A percentile compares a stretch with the other conserved stretches of the same genome.
Evolutionary conservation across 2,113 vertebrate species (phyloP).

Genomic region (Neomonachus schauinslandi): DNA sequence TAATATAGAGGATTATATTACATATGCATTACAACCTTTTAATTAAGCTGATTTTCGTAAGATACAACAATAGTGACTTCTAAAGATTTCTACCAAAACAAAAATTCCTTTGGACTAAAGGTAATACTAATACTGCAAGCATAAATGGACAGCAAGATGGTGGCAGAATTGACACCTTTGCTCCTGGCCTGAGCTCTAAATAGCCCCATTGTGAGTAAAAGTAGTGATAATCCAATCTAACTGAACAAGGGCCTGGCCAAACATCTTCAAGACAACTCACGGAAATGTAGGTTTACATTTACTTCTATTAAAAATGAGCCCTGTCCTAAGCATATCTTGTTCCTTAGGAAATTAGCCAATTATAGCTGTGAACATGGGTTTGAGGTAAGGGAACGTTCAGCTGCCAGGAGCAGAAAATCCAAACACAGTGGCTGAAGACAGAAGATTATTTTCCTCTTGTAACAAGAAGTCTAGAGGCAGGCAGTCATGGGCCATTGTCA

Average conservation of each 20-base stretch:
- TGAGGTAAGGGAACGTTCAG: background rate
- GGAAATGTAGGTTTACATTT: background rate
- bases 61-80: background rate
- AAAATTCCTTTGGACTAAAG: background rate
- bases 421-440: background rate
- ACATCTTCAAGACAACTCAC: background rate
- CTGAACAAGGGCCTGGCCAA: background rate
- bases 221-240: background rate
- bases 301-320: background rate
- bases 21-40: background rate
- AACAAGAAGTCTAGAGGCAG: background rate
- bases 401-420: background rate
- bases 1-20: background rate
- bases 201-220: background rate
- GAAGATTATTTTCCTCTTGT: background rate
- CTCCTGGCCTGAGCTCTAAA: background rate
- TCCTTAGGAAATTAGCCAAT: background rate
- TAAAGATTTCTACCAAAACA: background rate
- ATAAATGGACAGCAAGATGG: background rate
- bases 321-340: background rate
- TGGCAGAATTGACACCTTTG: background rate
- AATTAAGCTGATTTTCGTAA: background rate
- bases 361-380: rapidly evolving
- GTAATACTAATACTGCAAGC: background rate
- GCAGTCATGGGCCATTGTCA: background rate